Evolutionary conservation across 2,797 vertebrate genomes (phyloP).

Genomic region (Sebastes trivittatus): DNA sequence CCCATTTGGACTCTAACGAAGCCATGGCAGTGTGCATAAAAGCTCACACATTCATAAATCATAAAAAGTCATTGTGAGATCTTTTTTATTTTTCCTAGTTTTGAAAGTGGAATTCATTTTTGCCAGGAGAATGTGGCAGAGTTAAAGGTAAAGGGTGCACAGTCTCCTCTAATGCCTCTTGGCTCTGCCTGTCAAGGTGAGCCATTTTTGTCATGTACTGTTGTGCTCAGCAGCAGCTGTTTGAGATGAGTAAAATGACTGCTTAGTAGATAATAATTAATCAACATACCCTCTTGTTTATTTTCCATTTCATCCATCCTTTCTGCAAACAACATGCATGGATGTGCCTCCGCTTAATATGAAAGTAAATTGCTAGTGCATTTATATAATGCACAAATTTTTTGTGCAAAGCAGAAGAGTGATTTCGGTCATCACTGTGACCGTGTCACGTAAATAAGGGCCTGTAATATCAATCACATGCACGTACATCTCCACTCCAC

Average conservation of each 20-base stretch:
- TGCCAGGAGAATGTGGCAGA: background rate
- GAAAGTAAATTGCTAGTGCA: constrained; percentile 19
- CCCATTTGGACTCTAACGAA: background rate
- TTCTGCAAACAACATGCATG: constrained; percentile 14
- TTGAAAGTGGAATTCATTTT: background rate
- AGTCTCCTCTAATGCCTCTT: constrained; percentile 16
- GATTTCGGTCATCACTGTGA: background rate
- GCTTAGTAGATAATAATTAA: constrained; percentile 31
- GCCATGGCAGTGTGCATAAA: background rate
- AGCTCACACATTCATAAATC: background rate
- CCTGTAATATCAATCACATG: background rate
- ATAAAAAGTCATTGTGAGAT: background rate
- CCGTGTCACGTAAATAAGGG: background rate
- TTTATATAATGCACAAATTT: constrained; percentile 5
- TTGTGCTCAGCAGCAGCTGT: constrained; percentile 28
- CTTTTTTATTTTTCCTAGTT: background rate
- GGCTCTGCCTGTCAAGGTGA: constrained; percentile 28
- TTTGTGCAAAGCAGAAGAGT: background rate
- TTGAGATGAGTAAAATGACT: constrained; percentile 27
- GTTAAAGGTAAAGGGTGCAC: background rate
- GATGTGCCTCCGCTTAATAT: background rate
- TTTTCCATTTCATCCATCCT: constrained; percentile 17
- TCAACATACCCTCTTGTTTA: constrained; percentile 28
- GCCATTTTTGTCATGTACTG: background rate
- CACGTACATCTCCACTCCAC: background rate